Evolutionary conservation across 2,888 invertebrate species (phyloP).

Genomic region (Gryllus longicercus): DNA sequence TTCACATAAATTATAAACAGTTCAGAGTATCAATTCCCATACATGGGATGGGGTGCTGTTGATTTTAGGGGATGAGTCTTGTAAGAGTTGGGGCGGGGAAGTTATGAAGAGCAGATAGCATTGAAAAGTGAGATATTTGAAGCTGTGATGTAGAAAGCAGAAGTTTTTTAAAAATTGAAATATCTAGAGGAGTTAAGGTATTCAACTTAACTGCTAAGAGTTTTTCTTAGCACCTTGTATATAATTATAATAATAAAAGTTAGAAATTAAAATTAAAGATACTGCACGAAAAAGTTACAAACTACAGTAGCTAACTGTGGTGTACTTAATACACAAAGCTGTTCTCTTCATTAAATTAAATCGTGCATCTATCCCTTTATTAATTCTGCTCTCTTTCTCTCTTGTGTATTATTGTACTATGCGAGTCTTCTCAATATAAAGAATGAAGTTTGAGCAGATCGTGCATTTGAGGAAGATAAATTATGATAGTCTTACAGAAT

Average conservation of each 20-base stretch:
- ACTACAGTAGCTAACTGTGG: conserved; percentile 19
- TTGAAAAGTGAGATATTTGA: conserved; percentile 32
- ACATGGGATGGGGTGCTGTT: not conserved
- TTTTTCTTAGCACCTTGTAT: conserved; percentile 4
- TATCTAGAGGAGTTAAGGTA: conserved; percentile 17
- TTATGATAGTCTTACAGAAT: conserved; percentile 26
- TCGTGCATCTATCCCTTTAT: conserved; percentile 12
- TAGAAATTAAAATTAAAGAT: conserved; percentile 18
- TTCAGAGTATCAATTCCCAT: not conserved
- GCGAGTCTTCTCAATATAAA: not conserved
- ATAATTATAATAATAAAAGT: not conserved
- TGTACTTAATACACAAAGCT: conserved; percentile 21
- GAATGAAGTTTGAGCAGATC: conserved; percentile 12
- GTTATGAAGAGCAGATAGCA: not conserved
- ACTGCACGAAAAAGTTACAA: too few relatives aligned
- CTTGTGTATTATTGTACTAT: conserved; percentile 21
- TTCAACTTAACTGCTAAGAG: not conserved
- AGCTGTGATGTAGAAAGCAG: conserved; percentile 31
- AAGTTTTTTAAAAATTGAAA: conserved; percentile 10
- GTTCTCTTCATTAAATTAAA: conserved; percentile 18
- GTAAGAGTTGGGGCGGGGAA: not conserved
- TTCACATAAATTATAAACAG: not conserved
- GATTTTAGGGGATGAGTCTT: not conserved
- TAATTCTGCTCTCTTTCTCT: conserved; percentile 28
- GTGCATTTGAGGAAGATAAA: conserved; percentile 22